Evolutionary conservation across 2,797 vertebrate species (phyloP), one percentile per base, ranked within the genome.

Genomic region (Microtus californicus): DNA sequence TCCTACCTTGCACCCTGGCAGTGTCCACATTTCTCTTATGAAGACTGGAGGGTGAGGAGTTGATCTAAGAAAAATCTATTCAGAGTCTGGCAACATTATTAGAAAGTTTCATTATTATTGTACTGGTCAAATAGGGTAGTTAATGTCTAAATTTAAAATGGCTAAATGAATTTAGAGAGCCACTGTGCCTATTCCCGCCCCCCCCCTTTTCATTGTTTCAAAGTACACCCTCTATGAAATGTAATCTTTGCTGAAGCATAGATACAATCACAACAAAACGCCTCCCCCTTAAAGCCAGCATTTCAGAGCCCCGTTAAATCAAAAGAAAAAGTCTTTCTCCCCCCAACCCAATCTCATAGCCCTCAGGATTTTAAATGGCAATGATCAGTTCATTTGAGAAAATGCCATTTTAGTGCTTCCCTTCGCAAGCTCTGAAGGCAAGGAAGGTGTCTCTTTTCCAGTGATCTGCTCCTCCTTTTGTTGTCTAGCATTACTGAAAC

Each of bases 401-500:
- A 96, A 95, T 93, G 87, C 69, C 97, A 96, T 97, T 97, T 97
- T 78, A 80, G 92, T 93, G 92, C 86, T 94, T 97, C 91, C 85
- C 92, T 96, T 96, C 89, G 43, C 92, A 89, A 87, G 91, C 87
- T 96, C 93, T 95, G 78, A 94, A 85, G 94, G 93, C 93, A 1
- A 54, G n/a, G 91, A 90, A 96, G 96, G 95, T 95, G 95, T 97
- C 93, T 93, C 85, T 95, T 93, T 82, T 54, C 87, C 91, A 87
- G 91, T 65, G 95, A 97, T 94, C 83, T 37, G 5, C 85, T 93
- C 73, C 97, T 96, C 89, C 96, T 96, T 90, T 92, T 89, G 97
- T 83, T 96, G 96, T 96, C 96, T 95, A 93, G 93, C 96, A 80
- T 95, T 96, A 92, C 73, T 90, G 97, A 96, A 97, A 96, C 97